Evolutionary conservation across 2,113 vertebrate genomes (phyloP).

Genomic region (Columba livia): DNA sequence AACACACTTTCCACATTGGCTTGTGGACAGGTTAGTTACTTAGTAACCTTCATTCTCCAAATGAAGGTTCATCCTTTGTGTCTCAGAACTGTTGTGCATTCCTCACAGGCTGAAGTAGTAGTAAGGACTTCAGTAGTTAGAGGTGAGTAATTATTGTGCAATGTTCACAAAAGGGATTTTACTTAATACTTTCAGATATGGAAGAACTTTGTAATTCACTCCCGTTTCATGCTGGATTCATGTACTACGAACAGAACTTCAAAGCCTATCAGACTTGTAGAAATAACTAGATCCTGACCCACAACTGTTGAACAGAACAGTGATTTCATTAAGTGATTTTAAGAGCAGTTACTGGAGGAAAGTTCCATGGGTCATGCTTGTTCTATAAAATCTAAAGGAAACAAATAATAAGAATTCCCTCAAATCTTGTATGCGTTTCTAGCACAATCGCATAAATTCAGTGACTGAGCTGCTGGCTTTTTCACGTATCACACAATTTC

Average conservation of each 20-base stretch:
- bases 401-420: neutral
- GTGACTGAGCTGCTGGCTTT: neutral
- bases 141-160: neutral
- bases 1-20: neutral
- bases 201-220: neutral
- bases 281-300: conserved; percentile 38
- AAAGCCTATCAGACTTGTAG: conserved; percentile 5
- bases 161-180: neutral
- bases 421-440: conserved; percentile 13
- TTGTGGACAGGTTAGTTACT: neutral
- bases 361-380: neutral
- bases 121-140: neutral
- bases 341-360: conserved; percentile 21
- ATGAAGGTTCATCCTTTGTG: neutral
- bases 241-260: neutral
- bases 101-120: neutral
- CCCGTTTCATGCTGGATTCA: neutral
- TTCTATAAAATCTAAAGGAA: conserved; percentile 25
- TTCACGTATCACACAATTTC: neutral
- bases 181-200: neutral
- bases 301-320: neutral
- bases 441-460: neutral
- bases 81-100: neutral
- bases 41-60: neutral
- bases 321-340: conserved; percentile 29